These are phyloP conservation scores for Hemibagrus guttatus DNA, from an alignment of 2,797 vertebrate genomes.

Conservation along the genomic window DNA sequence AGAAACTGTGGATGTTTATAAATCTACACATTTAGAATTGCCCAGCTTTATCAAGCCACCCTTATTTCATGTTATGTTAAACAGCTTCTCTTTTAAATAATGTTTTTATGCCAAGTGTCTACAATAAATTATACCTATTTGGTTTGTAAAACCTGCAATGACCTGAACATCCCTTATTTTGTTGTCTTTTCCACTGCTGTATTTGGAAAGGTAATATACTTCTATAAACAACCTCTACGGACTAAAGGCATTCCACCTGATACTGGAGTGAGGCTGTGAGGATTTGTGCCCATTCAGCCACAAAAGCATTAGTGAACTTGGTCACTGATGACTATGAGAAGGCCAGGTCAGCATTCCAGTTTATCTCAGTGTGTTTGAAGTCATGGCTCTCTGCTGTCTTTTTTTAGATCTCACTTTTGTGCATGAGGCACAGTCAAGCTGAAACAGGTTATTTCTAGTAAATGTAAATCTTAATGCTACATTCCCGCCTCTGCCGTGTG, in stretches of 20 bases:
- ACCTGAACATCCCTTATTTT: not conserved
- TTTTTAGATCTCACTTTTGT: not conserved
- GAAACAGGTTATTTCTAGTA: not conserved
- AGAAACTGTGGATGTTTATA: not conserved
- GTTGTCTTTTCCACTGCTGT: not conserved
- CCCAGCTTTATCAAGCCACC: not conserved
- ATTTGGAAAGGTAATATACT: not conserved
- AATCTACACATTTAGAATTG: not conserved
- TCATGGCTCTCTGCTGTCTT: not conserved
- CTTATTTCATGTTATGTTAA: not conserved
- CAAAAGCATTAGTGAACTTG: not conserved
- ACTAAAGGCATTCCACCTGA: not conserved
- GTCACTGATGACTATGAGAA: not conserved
- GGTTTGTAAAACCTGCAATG: not conserved
- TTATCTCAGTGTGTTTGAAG: not conserved
- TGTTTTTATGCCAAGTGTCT: not conserved
- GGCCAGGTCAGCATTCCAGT: too few relatives aligned
- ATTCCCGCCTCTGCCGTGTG: too few relatives aligned
- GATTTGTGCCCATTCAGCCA: not conserved
- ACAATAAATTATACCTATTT: not conserved
- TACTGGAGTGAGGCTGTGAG: not conserved
- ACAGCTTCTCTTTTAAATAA: not conserved
- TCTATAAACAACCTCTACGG: too few relatives aligned
- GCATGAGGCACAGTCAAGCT: not conserved
- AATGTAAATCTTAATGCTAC: not conserved